Percentiles rank a stretch among this genome's conserved stretches.
Conservation (phyloP, 2,888 invertebrate species). For the Cephus pygmeus region DNA sequence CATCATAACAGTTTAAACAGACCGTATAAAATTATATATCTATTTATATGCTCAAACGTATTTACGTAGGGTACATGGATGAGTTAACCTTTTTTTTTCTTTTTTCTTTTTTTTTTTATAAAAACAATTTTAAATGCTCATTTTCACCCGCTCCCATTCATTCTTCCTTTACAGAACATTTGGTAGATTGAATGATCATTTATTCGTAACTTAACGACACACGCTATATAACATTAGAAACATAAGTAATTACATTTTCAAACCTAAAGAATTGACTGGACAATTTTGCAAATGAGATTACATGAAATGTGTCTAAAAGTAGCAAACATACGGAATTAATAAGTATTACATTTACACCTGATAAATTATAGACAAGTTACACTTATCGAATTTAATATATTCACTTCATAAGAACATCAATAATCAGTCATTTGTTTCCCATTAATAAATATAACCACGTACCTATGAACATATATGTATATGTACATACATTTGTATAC, state of each 20-base stretch:
- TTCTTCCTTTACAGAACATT: background rate
- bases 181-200: background rate
- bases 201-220: no score
- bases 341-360: slow-evolving; percentile 3
- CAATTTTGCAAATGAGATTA: background rate
- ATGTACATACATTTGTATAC: no score
- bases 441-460: background rate
- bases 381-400: slow-evolving; percentile 7
- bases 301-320: background rate
- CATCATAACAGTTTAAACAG: background rate
- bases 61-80: background rate
- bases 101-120: background rate
- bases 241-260: no score
- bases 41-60: background rate
- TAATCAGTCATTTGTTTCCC: background rate
- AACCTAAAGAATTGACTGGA: no score
- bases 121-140: background rate
- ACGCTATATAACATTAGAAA: no score
- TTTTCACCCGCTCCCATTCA: background rate
- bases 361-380: slow-evolving; percentile 12
- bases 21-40: background rate
- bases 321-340: background rate
- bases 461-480: background rate
- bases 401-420: background rate
- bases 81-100: background rate